phyloP scores from a whole-genome alignment of 2,113 vertebrate genomes.

The Maccullochella peelii region DNA sequence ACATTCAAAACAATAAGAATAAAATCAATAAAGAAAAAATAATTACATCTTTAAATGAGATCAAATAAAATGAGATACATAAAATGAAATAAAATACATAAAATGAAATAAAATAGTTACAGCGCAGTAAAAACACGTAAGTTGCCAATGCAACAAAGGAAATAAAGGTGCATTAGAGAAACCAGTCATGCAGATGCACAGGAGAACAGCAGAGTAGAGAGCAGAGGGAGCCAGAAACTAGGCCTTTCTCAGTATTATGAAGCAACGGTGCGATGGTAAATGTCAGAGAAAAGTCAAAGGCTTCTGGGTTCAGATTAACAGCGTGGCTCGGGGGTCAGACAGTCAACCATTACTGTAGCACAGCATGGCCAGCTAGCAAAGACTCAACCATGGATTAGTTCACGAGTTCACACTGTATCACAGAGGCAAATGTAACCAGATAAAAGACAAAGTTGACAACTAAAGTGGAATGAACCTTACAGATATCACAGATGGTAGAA shows the following conservation, averaged over 20 bases:
- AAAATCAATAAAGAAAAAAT: too few relatives aligned
- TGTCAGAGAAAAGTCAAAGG: constrained; percentile 75
- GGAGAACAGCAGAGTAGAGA: too few relatives aligned
- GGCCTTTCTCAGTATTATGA: constrained; percentile 25
- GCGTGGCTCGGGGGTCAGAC: constrained; percentile 45
- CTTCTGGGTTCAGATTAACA: constrained; percentile 61
- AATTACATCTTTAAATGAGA: too few relatives aligned
- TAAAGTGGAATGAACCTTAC: background rate
- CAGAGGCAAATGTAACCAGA: background rate
- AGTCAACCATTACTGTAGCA: constrained; percentile 36
- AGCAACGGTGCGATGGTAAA: constrained; percentile 53
- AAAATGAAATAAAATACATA: too few relatives aligned
- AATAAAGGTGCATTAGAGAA: too few relatives aligned
- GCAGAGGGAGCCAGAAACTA: constrained; percentile 20
- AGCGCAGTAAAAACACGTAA: too few relatives aligned
- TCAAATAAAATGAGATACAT: too few relatives aligned
- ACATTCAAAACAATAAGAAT: too few relatives aligned
- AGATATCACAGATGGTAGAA: background rate
- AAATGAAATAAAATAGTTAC: too few relatives aligned
- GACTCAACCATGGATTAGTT: background rate
- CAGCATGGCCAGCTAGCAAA: background rate
- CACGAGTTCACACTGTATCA: background rate
- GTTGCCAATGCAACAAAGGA: too few relatives aligned
- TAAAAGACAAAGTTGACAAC: background rate
- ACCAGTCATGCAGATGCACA: too few relatives aligned